These are phyloP conservation scores for Teleogryllus occipitalis DNA, from an alignment of 1,140 invertebrate species.

Conservation along the genomic window DNA sequence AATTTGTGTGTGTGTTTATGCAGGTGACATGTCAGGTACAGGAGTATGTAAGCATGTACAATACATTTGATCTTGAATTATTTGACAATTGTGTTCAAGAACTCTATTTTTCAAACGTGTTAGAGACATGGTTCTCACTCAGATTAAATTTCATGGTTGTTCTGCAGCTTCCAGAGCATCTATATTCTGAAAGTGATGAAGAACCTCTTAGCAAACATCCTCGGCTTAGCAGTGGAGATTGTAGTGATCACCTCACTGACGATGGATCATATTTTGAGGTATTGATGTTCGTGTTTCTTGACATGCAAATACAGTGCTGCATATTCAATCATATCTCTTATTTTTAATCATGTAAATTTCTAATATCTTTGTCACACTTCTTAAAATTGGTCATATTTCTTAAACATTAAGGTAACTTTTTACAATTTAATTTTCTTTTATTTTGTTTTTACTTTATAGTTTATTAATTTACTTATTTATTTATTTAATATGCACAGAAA, in stretches of 20 bases:
- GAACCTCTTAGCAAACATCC: slow-evolving; percentile 59
- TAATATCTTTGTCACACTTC: not conserved
- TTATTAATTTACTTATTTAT: no score
- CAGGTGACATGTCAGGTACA: no score
- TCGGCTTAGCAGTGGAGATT: slow-evolving; percentile 37
- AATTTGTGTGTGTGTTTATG: not conserved
- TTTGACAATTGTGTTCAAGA: no score
- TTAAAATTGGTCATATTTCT: not conserved
- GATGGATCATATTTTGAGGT: slow-evolving; percentile 44
- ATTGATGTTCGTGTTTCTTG: slow-evolving; percentile 6
- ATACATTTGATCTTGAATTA: no score
- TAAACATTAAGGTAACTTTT: no score
- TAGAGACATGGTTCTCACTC: no score
- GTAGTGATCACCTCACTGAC: slow-evolving; percentile 34
- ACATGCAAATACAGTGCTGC: not conserved
- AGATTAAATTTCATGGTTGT: no score
- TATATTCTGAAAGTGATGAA: slow-evolving; percentile 51
- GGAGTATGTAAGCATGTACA: no score
- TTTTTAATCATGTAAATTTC: not conserved
- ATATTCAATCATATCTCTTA: not conserved
- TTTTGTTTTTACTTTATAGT: no score
- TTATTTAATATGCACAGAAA: no score
- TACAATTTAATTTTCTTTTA: no score
- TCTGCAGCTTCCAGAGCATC: slow-evolving; percentile 13
- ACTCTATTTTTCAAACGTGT: no score